Evolutionary conservation across 2,888 invertebrate species (phyloP).

Genomic region (Spodoptera littoralis): DNA sequence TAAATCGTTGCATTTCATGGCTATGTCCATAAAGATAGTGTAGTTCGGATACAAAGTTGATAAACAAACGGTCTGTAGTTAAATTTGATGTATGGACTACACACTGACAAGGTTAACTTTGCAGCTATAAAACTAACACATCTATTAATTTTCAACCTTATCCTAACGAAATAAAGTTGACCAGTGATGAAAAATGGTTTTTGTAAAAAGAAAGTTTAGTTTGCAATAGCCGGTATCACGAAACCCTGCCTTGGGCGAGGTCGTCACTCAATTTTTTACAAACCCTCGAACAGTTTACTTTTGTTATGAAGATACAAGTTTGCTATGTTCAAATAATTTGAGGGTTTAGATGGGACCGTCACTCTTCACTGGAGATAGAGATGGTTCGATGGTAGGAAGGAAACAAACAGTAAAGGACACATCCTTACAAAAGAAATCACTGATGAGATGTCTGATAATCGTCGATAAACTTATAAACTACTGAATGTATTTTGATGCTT

Average conservation of each 20-base stretch:
- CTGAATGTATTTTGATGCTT: too few relatives aligned
- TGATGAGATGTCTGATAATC: too few relatives aligned
- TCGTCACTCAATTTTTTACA: slow-evolving; percentile 63
- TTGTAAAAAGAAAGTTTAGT: slow-evolving; percentile 20
- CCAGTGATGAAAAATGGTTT: slow-evolving; percentile 9
- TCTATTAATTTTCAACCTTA: slow-evolving; percentile 43
- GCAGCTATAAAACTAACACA: slow-evolving; percentile 18
- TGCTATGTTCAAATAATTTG: slow-evolving; percentile 48
- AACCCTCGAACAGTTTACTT: slow-evolving; percentile 57
- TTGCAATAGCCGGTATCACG: slow-evolving; percentile 41
- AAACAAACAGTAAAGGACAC: too few relatives aligned
- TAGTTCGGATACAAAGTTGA: slow-evolving; percentile 68
- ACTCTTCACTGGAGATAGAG: slow-evolving; percentile 10
- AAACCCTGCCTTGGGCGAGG: slow-evolving; percentile 62
- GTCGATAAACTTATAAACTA: too few relatives aligned
- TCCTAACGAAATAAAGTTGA: slow-evolving; percentile 16
- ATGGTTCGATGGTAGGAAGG: too few relatives aligned
- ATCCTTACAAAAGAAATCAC: too few relatives aligned
- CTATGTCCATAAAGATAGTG: slow-evolving; percentile 67
- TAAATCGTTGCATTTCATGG: slow-evolving; percentile 64
- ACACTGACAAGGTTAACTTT: slow-evolving; percentile 36
- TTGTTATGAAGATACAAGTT: slow-evolving; percentile 61
- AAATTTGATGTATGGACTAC: slow-evolving; percentile 68
- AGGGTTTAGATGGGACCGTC: slow-evolving; percentile 18
- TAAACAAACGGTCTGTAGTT: slow-evolving; percentile 68